Base-by-base conservation (phyloP, 2,888 invertebrate genomes). In the Apotomis betuletana region DNA sequence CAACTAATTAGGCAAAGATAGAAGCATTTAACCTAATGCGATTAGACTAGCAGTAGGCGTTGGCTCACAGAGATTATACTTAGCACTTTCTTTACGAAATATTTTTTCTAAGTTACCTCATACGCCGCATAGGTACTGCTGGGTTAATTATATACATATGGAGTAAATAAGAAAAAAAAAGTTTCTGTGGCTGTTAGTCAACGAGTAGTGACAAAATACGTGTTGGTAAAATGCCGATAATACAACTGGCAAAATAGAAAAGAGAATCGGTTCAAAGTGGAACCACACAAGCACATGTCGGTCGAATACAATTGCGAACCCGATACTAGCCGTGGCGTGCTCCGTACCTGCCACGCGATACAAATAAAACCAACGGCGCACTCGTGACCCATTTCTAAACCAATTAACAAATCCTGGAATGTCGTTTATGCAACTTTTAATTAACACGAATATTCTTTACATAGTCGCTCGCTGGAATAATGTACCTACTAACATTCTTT, bases 351-450 rank as follows among this genome's bases (percentile, higher is more conserved):
- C 71, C 71, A 67, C 71, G 67, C 71, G 71, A 72, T 68, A 72
- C 72, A 72, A 68, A 72, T 72, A 72, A 72, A 72, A 61, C 64
- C 41, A 41, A 69, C 52, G 60, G 55, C 49, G 57, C 69, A 64
- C 59, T 69, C 72, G 60, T 64, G 73, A 73, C 73, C 69, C 46
- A 69, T 73, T 73, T 73, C 68, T 62, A 72, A 54, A 63, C 67
- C 67, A 52, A 72, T 72, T 68, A 72, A 72, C 67, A 51, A 68
- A 72, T 68, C 72, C 67, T 52, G 62, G 67, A 72, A 72, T 67
- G 58, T 67, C 52, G 61, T 51, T 62, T 44, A 68, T 68, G 67
- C 15, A 72, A 63, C 62, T 68, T 72, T 67, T 67, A 63, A 68
- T 68, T 68, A 68, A 72, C 51, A 12, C 15, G 15, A 41, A 61